Base-by-base conservation (phyloP, 2,888 invertebrate species). In the Imbricaverruca yamaguchii region DNA sequence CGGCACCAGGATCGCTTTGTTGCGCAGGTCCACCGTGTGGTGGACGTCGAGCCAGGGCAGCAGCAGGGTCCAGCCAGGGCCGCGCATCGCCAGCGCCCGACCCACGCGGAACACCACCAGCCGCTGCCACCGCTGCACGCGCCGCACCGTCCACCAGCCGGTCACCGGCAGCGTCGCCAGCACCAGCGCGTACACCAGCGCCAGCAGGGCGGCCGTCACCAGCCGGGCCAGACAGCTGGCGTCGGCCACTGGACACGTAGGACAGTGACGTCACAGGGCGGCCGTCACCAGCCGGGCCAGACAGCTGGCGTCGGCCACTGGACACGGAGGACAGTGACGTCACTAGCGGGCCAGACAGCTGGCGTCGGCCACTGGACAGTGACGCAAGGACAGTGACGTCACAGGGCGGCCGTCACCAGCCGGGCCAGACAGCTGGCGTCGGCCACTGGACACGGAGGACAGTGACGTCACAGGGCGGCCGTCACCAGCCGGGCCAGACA, bases 131-230 rank as follows among this genome's bases (percentile, higher is more conserved):
- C 53, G 74, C 10, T 53, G 15, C 18, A 74, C 53, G 9, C 74
- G 74, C 21, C 55, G 74, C 55, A 74, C 7, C 21, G 74, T 74
- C 74, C 74, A 74, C 74, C 74, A 74, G 74, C 74, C 74, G 55
- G 18, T 74, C 21, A 74, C 55, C 21, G 74, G 74, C 55, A 74
- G 55, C 9, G 74, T 74, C 21, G 21, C 10, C 74, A 74, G 21
- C 55, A 55, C 21, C 74, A 74, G 74, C 21, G 74, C 0, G 53
- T 18, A 55, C 53, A 74, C 53, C 18, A 55, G 10, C 21, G 18
- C 13, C 74, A 74, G 55, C 55, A 74, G 9, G 53, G 55, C 53
- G 21, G 53, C 74, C 9, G 74, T 21, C 21, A 74, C 53, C 53
- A 74, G 53, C 15, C 21, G 0, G 18, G 53, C 6, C 74, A 74